A percentile compares a stretch with the other conserved stretches of the same genome.
These are phyloP conservation scores for Drosophila aff. DNA, from an alignment of 1,140 invertebrate genomes.

Conservation along the genomic window DNA sequence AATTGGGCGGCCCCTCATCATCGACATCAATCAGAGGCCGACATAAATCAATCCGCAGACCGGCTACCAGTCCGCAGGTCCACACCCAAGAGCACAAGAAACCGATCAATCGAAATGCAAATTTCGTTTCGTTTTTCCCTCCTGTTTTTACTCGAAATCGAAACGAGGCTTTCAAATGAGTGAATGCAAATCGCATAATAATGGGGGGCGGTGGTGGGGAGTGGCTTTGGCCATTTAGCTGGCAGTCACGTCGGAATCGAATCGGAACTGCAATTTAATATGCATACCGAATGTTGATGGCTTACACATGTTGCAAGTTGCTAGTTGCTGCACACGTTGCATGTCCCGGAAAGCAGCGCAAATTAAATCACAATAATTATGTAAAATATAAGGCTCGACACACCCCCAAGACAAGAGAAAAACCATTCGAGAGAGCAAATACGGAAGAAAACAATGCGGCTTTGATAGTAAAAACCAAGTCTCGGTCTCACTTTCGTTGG, in stretches of 20 bases:
- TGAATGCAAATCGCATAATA: slow-evolving; percentile 68
- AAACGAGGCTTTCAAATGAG: slow-evolving; percentile 63
- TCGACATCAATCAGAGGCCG: slow-evolving; percentile 60
- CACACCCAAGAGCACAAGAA: slow-evolving; percentile 18
- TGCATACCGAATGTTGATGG: slow-evolving; percentile 39
- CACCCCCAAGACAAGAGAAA: slow-evolving; percentile 57
- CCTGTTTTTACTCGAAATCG: slow-evolving; percentile 4
- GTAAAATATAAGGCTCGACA: slow-evolving; percentile 60
- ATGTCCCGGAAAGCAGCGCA: slow-evolving; percentile 40
- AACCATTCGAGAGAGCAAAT: slow-evolving; percentile 15
- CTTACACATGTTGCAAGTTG: slow-evolving; percentile 44
- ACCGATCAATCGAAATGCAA: slow-evolving; percentile 42
- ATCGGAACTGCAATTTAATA: slow-evolving; percentile 50
- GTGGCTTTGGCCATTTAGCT: slow-evolving; percentile 30
- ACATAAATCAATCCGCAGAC: slow-evolving; percentile 56
- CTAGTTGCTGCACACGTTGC: slow-evolving; percentile 16
- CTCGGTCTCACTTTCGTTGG: slow-evolving; percentile 14
- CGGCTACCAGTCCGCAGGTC: slow-evolving; percentile 32
- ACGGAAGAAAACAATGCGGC: slow-evolving; percentile 53
- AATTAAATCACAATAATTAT: slow-evolving; percentile 78
- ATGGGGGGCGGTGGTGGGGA: slow-evolving; percentile 33
- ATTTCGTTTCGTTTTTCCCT: slow-evolving; percentile 33
- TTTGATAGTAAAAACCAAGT: background rate
- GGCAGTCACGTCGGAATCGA: slow-evolving; percentile 50
- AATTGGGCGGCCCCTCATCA: slow-evolving; percentile 53